phyloP scores from a whole-genome alignment of 2,797 vertebrate genomes.

The Tolypeutes matacus region DNA sequence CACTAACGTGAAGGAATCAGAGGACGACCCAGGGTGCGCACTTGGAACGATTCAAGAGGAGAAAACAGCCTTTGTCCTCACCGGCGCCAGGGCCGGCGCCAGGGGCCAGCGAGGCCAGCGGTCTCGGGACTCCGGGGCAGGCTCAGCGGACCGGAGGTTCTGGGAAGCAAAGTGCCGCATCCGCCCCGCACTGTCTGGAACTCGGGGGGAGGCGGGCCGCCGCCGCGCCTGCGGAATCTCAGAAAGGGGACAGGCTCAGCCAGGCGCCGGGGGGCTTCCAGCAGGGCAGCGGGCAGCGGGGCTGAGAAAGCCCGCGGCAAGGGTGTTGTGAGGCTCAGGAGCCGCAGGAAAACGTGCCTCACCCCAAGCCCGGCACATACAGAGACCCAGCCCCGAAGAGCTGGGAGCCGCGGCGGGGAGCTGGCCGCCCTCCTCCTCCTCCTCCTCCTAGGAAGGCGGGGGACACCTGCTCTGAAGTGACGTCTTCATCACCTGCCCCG shows the following conservation, averaged over 20 bases:
- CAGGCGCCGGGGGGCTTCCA: not conserved
- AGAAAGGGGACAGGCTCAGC: not conserved
- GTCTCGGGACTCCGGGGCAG: not conserved
- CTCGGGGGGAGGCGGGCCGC: too few relatives aligned
- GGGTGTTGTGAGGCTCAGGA: not conserved
- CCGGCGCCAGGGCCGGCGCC: not conserved
- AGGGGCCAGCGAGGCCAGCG: rapidly evolving
- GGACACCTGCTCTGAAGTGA: not conserved
- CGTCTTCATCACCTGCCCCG: not conserved
- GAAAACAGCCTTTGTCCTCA: not conserved
- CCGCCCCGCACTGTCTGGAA: not conserved
- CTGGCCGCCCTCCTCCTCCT: not conserved
- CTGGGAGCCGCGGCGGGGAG: too few relatives aligned
- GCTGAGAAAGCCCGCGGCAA: too few relatives aligned
- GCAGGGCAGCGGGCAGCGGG: not conserved
- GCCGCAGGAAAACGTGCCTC: rapidly evolving
- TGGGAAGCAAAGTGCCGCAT: not conserved
- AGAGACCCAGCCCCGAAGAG: not conserved
- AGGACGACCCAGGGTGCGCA: not conserved
- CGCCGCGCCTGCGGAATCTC: not conserved
- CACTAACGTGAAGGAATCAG: not conserved
- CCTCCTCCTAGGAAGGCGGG: too few relatives aligned
- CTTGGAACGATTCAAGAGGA: not conserved
- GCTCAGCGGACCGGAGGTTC: not conserved
- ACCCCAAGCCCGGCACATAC: rapidly evolving